These are phyloP conservation scores for Polypedilum vanderplanki DNA, from an alignment of 1,140 invertebrate genomes.

Conservation along the genomic window DNA sequence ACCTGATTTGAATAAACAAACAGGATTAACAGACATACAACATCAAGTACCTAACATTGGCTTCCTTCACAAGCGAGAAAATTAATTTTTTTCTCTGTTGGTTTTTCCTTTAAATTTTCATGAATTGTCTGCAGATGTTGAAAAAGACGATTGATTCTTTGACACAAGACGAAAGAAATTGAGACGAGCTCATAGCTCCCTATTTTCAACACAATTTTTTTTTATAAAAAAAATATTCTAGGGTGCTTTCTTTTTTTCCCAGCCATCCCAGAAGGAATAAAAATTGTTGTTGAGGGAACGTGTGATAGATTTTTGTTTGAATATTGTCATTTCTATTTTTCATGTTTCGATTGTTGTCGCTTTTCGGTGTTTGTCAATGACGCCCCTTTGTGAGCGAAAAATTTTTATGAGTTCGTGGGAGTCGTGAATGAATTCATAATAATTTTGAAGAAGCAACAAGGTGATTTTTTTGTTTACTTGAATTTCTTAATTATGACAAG, in stretches of 20 bases:
- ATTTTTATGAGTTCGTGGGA: neutral
- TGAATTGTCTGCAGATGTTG: neutral
- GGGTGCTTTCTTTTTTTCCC: constrained; percentile 14
- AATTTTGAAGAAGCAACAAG: constrained; percentile 8
- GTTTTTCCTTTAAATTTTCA: neutral
- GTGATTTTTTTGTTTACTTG: neutral
- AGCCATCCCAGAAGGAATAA: neutral
- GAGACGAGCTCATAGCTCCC: neutral
- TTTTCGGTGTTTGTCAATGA: neutral
- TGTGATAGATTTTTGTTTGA: neutral
- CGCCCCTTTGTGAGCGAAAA: neutral
- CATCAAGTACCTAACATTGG: neutral
- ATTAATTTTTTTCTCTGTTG: constrained; percentile 12
- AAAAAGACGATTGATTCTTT: constrained; percentile 17
- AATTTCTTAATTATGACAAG: constrained; percentile 27
- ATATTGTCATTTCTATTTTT: neutral
- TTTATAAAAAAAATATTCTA: neutral
- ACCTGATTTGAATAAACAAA: constrained; percentile 31
- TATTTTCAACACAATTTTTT: neutral
- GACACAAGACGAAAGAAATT: constrained; percentile 17
- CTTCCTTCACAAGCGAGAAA: neutral
- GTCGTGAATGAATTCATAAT: neutral
- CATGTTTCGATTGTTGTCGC: neutral
- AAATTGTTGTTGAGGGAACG: constrained; percentile 6
- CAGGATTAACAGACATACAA: constrained; percentile 4